Conservation (phyloP, 2,888 invertebrate genomes). For the Leptinotarsa rubiginosa region DNA sequence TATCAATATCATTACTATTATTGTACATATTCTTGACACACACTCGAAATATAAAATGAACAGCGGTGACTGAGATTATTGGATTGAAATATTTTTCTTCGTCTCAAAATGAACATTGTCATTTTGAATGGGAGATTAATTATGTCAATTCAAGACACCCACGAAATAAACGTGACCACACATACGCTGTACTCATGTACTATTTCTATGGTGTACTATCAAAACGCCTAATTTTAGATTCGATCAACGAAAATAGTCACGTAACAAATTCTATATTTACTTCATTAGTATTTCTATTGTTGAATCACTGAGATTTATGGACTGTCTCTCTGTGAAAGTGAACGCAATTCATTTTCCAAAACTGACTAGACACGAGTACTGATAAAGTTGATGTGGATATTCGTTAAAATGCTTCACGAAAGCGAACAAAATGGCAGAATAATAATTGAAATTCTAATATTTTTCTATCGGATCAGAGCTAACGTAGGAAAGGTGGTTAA, state of each 20-base stretch:
- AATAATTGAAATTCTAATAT: too few species aligned
- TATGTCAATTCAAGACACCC: conserved; percentile 31
- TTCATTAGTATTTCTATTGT: conserved; percentile 40
- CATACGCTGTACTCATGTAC: conserved; percentile 30
- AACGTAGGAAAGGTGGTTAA: too few species aligned
- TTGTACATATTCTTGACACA: neutral
- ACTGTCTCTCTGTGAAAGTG: conserved; percentile 31
- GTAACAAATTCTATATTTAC: conserved; percentile 32
- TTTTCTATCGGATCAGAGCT: too few species aligned
- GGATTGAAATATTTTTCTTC: neutral
- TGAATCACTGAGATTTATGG: conserved; percentile 29
- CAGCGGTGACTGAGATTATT: neutral
- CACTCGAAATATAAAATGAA: neutral
- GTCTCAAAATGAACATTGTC: conserved; percentile 32
- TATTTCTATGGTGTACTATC: conserved; percentile 32
- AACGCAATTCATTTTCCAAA: conserved; percentile 4
- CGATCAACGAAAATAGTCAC: conserved; percentile 42
- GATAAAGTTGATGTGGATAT: neutral
- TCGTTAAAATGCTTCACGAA: neutral
- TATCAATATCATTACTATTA: too few species aligned
- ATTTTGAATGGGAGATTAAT: conserved; percentile 33
- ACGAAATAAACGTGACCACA: conserved; percentile 39
- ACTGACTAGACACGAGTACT: conserved; percentile 2
- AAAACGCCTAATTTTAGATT: conserved; percentile 40
- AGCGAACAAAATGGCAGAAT: neutral